Evolutionary conservation across 1,140 invertebrate genomes (phyloP).

Genomic region (Coptotermes formosanus): DNA sequence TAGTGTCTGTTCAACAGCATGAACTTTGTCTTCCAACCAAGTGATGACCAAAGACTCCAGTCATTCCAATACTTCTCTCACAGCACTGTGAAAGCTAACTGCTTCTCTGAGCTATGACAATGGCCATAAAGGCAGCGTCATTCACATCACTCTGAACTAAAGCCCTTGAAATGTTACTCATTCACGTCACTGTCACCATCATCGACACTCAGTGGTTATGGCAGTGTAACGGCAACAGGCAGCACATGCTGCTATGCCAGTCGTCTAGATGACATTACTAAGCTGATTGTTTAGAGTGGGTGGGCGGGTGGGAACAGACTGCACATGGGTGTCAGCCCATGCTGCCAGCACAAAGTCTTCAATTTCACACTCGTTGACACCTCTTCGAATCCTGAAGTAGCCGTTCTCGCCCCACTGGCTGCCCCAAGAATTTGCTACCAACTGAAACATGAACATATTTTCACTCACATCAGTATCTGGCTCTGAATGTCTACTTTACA

Average conservation of each 20-base stretch:
- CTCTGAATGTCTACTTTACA: no score
- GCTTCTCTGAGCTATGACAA: no score
- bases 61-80: not conserved
- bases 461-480: conserved; percentile 22
- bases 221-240: not conserved
- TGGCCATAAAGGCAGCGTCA: no score
- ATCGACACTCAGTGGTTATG: not conserved
- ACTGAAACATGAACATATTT: conserved; percentile 54
- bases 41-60: not conserved
- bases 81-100: not conserved
- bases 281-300: conserved; percentile 8
- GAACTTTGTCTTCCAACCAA: not conserved
- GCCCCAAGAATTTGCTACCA: conserved; percentile 91
- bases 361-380: conserved; percentile 81
- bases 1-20: no score
- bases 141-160: not conserved
- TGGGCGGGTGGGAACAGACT: not conserved
- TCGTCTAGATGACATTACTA: not conserved
- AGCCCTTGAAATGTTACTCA: not conserved
- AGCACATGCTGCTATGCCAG: not conserved
- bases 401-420: conserved; percentile 84
- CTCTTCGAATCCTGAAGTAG: conserved; percentile 76
- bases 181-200: not conserved
- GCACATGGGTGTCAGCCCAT: conserved; percentile 62
- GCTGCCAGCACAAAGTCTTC: conserved; percentile 79